phyloP scores from a whole-genome alignment of 2,888 invertebrate genomes.

The Drosophila seclusa region DNA sequence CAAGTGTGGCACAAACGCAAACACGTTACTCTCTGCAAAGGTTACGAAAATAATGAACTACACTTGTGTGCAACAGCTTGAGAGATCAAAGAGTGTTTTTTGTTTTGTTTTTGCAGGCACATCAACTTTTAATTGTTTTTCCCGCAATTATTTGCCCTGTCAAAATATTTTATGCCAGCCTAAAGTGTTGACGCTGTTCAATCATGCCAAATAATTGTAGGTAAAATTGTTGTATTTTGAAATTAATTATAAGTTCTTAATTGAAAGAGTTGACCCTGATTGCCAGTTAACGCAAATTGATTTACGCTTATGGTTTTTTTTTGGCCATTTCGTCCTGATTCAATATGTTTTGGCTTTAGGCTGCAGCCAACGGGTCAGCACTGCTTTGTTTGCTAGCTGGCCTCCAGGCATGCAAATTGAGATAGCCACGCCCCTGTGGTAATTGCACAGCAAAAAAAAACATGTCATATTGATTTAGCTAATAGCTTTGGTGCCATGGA shows the following conservation, averaged over 20 bases:
- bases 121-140: not conserved
- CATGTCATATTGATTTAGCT: not conserved
- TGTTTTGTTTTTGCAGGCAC: not conserved
- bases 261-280: constrained; percentile 46
- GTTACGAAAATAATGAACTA: constrained; percentile 37
- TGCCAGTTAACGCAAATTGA: constrained; percentile 54
- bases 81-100: constrained; percentile 1
- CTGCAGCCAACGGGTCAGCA: not conserved
- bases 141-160: not conserved
- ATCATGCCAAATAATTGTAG: not conserved
- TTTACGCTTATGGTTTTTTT: constrained; percentile 52
- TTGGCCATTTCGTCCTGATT: not conserved
- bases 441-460: constrained; percentile 4
- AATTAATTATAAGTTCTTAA: constrained; percentile 64
- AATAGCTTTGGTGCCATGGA: not conserved
- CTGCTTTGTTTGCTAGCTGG: constrained; percentile 35
- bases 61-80: constrained; percentile 32
- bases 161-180: not conserved
- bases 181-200: not conserved
- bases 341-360: not conserved
- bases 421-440: constrained; percentile 12
- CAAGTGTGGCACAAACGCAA: constrained; percentile 46
- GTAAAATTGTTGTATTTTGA: constrained; percentile 1
- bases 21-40: constrained; percentile 2
- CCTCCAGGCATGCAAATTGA: constrained; percentile 22